A percentile compares a stretch with the other conserved stretches of the same genome.
Conservation (phyloP, 2,797 vertebrate species). For the Schizopygopsis pylzovi region DNA sequence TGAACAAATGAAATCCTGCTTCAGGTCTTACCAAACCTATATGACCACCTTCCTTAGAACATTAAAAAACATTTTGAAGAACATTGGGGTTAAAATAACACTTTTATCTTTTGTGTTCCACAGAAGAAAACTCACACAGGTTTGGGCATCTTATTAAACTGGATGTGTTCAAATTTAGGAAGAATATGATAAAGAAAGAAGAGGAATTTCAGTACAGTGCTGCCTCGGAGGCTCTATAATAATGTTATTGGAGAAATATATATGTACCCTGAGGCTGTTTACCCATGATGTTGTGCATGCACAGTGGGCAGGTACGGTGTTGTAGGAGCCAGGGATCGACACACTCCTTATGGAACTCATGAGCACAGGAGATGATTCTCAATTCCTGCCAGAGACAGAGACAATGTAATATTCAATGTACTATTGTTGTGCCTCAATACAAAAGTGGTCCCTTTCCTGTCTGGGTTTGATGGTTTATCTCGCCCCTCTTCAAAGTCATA, state of each 20-base stretch:
- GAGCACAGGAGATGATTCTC: slow-evolving; percentile 94
- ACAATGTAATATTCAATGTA: not conserved
- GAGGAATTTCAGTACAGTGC: slow-evolving; percentile 7
- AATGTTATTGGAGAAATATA: slow-evolving; percentile 8
- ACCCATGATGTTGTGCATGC: slow-evolving; percentile 99
- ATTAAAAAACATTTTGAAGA: not conserved
- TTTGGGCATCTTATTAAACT: not conserved
- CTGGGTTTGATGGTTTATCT: not conserved
- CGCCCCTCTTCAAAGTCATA: not conserved
- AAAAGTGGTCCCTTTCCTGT: not conserved
- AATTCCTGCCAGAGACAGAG: slow-evolving; percentile 81
- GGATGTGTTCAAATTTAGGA: not conserved
- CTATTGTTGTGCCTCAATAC: not conserved
- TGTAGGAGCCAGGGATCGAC: slow-evolving; percentile 97
- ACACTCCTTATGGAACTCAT: slow-evolving; percentile 95
- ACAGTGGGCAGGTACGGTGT: slow-evolving; percentile 94
- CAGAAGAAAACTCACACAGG: not conserved
- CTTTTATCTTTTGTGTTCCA: not conserved
- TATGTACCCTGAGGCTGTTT: slow-evolving; percentile 57
- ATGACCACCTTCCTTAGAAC: not conserved
- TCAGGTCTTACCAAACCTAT: not conserved
- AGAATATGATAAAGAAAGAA: not conserved
- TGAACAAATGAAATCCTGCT: not conserved
- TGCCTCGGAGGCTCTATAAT: not conserved
- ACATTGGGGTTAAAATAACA: not conserved